Percentiles rank a stretch among this genome's conserved stretches.
These are phyloP conservation scores for Brachypodius melanocephalos DNA, from an alignment of 2,113 vertebrate genomes.

Conservation along the genomic window DNA sequence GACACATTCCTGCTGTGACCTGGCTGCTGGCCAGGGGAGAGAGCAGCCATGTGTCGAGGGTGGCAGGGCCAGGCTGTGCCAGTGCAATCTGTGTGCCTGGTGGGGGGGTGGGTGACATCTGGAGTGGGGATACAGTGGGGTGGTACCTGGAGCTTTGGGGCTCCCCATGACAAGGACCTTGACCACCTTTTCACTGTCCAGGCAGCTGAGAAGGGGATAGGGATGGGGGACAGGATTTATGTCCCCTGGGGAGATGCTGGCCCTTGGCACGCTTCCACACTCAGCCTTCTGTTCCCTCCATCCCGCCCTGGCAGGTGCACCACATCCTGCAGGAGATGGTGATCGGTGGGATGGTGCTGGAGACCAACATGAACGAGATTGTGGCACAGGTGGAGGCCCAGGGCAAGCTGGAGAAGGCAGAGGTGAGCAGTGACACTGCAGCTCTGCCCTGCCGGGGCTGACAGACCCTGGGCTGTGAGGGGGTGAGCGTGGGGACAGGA, in stretches of 20 bases:
- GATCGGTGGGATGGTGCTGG: slow-evolving; percentile 93
- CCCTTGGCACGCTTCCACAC: rapidly evolving
- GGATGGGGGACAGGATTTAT: not conserved
- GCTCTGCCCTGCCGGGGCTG: not conserved
- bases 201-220: not conserved
- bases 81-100: no score
- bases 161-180: not conserved
- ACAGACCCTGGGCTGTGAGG: rapidly evolving
- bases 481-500: not conserved
- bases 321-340: slow-evolving; percentile 91
- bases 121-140: not conserved
- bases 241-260: not conserved
- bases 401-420: slow-evolving; percentile 90
- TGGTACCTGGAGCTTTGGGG: rapidly evolving
- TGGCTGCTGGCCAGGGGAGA: no score
- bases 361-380: slow-evolving; percentile 97
- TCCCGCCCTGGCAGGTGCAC: slow-evolving; percentile 4
- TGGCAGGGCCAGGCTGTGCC: not conserved
- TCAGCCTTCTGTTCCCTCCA: not conserved
- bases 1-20: not conserved
- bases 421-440: slow-evolving; percentile 66
- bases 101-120: not conserved
- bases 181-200: rapidly evolving
- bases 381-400: slow-evolving; percentile 90
- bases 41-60: rapidly evolving